phyloP scores from a whole-genome alignment of 2,888 invertebrate species.

The Bombylius discolor region DNA sequence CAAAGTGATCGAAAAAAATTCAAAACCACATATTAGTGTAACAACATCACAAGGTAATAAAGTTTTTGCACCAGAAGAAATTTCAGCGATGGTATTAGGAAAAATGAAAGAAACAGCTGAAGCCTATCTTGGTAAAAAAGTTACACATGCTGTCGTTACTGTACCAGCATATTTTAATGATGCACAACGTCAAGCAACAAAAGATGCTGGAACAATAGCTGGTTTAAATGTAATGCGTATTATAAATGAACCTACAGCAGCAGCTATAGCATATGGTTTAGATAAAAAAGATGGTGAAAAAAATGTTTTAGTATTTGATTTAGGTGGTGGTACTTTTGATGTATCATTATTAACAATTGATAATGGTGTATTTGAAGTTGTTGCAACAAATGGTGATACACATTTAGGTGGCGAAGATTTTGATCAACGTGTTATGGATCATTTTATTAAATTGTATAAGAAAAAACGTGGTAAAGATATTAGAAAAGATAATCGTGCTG shows the following conservation, averaged over 20 bases:
- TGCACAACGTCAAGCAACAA: conserved; percentile 97
- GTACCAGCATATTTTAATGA: conserved; percentile 93
- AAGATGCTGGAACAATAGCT: conserved; percentile 95
- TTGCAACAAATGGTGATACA: conserved; percentile 64
- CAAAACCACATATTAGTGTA: conserved; percentile 88
- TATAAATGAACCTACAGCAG: conserved; percentile 96
- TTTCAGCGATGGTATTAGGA: conserved; percentile 94
- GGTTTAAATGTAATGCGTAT: conserved; percentile 50
- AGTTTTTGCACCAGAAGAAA: conserved; percentile 94
- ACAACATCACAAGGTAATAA: conserved; percentile 71
- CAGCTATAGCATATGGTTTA: conserved; percentile 92
- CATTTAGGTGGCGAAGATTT: conserved; percentile 99
- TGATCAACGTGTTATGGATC: conserved; percentile 96
- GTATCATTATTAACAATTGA: conserved; percentile 96
- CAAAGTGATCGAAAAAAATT: conserved; percentile 82
- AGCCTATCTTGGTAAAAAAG: conserved; percentile 90
- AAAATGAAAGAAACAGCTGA: conserved; percentile 99
- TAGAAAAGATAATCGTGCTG: conserved; percentile 85
- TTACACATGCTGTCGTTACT: conserved; percentile 55
- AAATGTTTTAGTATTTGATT: conserved; percentile 95
- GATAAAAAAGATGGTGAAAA: conserved; percentile 97
- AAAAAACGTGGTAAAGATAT: conserved; percentile 98
- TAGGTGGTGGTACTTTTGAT: conserved; percentile 99
- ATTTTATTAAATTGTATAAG: conserved; percentile 97
- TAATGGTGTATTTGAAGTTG: conserved; percentile 90